Base-by-base conservation (phyloP, 2,113 vertebrate species). In the Empidonax alnorum region DNA sequence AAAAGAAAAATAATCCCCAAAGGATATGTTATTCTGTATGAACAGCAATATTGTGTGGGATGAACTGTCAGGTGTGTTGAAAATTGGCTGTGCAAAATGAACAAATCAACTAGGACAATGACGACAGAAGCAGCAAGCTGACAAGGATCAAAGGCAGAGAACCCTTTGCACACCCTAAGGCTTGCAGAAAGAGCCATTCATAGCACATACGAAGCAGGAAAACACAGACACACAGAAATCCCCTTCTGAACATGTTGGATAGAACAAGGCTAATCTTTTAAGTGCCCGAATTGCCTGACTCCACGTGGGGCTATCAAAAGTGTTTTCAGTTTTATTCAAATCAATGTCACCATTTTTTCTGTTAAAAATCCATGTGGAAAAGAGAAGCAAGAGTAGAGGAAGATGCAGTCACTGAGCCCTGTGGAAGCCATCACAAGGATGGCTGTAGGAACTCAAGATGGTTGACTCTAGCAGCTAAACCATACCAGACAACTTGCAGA, bases 271-370 rank as follows among this genome's bases (percentile, higher is more conserved):
- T 50, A 93, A 93, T 93, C 46, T 86, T 94, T 90, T 84, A 96
- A 94, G 85, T 81, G 65, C 33, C 72, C 68, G 84, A 93, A 94
- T 86, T 90, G 33, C 65, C 76, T 90, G 76, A 90, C 83, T 92
- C 83, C 65, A 90, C 86, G 89, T 89, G 86, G 90, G 92, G 89
- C 68, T 83, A 94, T 95, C 90, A 92, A 77, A 96, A 86, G 52
- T 39, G 67, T 92, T 96, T 94, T 93, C 68, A 77, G 93, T 96
- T 95, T 95, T 89, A 93, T 92, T 86, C 88, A 92, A 96, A 95
- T 93, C 94, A 89, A 74, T 95, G 80, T 94, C 88, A 93, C 65
- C 18, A 41, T 80, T 92, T 93, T 90, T 74, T 63, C 79, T 90
- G 39, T 66, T 74, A 93, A 96, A 96, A 95, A 94, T 89, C 33